These are phyloP conservation scores for Monodelphis domestica DNA, from an alignment of 2,797 vertebrate species.

Conservation along the genomic window DNA sequence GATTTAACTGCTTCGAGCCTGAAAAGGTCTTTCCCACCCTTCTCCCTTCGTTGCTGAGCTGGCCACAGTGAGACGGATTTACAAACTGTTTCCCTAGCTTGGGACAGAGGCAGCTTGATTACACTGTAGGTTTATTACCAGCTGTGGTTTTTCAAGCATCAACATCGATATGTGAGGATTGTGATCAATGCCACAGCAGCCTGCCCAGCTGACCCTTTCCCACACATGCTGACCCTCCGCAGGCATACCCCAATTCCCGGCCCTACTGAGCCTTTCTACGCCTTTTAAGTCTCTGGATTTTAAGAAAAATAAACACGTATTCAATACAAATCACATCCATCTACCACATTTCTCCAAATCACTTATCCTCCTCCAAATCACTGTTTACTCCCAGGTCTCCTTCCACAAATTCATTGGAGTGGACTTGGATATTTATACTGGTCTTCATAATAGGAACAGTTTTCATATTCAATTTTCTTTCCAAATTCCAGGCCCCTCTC, in stretches of 20 bases:
- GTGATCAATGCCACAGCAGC: neutral
- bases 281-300: constrained; percentile 4
- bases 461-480: constrained; percentile 16
- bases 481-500: neutral
- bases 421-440: neutral
- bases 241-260: neutral
- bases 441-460: neutral
- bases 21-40: constrained; percentile 11
- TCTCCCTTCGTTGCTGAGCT: neutral
- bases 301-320: constrained; percentile 47
- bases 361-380: neutral
- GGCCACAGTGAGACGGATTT: constrained; percentile 7
- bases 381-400: neutral
- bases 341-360: neutral
- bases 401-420: neutral
- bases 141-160: neutral
- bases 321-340: neutral
- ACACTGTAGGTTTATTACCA: neutral
- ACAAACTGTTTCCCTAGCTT: constrained; percentile 4
- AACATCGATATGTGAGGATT: neutral
- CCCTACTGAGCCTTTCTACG: neutral
- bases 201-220: constrained; percentile 11
- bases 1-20: constrained; percentile 85
- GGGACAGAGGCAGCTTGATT: neutral
- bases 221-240: constrained; percentile 7